phyloP scores from a whole-genome alignment of 2,797 vertebrate species.

The Liparis tanakae region DNA sequence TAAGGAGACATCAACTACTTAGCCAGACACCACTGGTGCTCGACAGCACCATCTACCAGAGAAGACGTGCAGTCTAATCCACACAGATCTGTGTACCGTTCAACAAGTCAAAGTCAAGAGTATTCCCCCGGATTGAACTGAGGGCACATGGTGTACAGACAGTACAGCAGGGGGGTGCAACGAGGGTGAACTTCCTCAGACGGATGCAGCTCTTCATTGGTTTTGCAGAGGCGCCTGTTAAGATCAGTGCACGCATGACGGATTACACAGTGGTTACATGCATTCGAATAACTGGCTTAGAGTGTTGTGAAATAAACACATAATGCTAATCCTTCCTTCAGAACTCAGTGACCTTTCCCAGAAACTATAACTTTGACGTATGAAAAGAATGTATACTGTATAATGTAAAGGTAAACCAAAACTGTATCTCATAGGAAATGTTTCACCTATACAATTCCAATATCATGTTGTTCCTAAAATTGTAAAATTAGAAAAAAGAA shows the following conservation, averaged over 20 bases:
- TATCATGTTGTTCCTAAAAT: neutral
- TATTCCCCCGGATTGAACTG: neutral
- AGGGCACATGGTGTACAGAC: neutral
- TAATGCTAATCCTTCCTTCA: constrained; percentile 57
- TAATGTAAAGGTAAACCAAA: no score
- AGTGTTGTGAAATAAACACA: constrained; percentile 71
- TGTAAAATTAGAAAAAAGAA: constrained; percentile 17
- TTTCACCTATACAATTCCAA: neutral
- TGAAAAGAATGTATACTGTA: no score
- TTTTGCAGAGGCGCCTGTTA: constrained; percentile 30
- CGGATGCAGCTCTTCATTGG: neutral
- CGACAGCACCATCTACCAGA: constrained; percentile 44
- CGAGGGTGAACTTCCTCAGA: neutral
- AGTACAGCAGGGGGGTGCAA: neutral
- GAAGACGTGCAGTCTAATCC: constrained; percentile 36
- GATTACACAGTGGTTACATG: no score
- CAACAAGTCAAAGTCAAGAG: constrained; percentile 30
- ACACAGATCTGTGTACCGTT: constrained; percentile 9
- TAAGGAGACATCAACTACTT: constrained; percentile 58
- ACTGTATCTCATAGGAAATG: neutral
- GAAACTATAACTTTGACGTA: constrained; percentile 31
- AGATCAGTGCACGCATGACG: constrained; percentile 46
- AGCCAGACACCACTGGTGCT: constrained; percentile 40
- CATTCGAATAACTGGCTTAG: no score
- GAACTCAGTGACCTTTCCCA: constrained; percentile 58